Base-by-base conservation (phyloP, 2,888 invertebrate genomes). In the Chrysolina haemoptera region DNA sequence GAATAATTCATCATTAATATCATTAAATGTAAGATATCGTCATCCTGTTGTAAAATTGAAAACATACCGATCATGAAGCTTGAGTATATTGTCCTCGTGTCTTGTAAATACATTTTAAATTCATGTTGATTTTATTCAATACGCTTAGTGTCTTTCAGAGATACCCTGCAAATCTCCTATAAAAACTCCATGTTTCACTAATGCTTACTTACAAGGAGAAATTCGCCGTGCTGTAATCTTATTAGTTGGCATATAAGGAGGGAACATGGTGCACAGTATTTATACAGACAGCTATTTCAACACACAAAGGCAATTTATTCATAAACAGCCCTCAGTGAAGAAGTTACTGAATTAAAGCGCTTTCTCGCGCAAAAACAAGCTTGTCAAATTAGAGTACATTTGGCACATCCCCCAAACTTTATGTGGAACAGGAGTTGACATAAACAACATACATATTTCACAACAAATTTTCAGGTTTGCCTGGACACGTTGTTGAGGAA, bases 341-440 rank as follows among this genome's bases (percentile, higher is more conserved):
- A 53, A 53, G 53, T 18, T 20, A 53, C 53, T 18, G 12, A 53
- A 53, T 53, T 16, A 20, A 53, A 53, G 53, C 53, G 53, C 20
- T 5, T 53, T 53, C 53, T 20, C 11, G 20, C 53, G 5, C 48
- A 48, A 20, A 53, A 53, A 53, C 53, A 53, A 22, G 53, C 53
- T 53, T 53, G 53, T 53, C 53, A 53, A 53, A 53, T 53, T 53
- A 20, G 20, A 53, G 53, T 53, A 11, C 53, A 53, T 53, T 53
- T 18, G 18, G 53, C 5, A 53, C 10, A 53, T 53, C 53, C 20
- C 20, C 18, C 10, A 12, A 16, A 53, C 53, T 53, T 53, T 20
- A 53, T 53, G 18, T 18, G 53, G 53, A 53, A 20, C 20, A 53
- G 11, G 53, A 53, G 53, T 53, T 20, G 53, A 20, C 53, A 20